Percentiles rank a stretch among this genome's conserved stretches.
These are phyloP conservation scores for Patella caerulea DNA, from an alignment of 2,888 invertebrate genomes.

Conservation along the genomic window DNA sequence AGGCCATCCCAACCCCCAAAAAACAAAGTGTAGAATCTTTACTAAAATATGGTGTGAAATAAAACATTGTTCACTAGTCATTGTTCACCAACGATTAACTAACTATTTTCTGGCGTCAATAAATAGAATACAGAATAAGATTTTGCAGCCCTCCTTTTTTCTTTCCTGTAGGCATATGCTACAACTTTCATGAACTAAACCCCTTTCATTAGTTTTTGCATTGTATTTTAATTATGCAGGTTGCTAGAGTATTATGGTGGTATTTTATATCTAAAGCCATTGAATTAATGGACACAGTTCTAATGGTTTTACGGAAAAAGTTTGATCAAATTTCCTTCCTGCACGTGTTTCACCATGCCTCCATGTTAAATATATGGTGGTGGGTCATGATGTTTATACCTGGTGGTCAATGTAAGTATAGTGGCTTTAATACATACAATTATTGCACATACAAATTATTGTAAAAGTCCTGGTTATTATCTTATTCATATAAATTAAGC, in stretches of 20 bases:
- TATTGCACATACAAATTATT: background rate
- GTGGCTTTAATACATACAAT: background rate
- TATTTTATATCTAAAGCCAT: constrained; percentile 71
- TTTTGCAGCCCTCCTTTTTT: too few relatives aligned
- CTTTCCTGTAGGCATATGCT: too few relatives aligned
- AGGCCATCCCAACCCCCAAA: too few relatives aligned
- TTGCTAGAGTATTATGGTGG: constrained; percentile 69
- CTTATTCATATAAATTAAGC: background rate
- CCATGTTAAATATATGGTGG: constrained; percentile 96
- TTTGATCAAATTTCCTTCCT: constrained; percentile 90
- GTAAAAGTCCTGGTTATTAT: background rate
- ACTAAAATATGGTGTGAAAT: too few relatives aligned
- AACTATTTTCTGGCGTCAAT: too few relatives aligned
- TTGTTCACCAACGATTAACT: too few relatives aligned
- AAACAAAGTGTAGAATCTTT: too few relatives aligned
- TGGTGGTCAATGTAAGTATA: constrained; percentile 80
- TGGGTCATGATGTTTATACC: constrained; percentile 79
- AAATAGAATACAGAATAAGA: too few relatives aligned
- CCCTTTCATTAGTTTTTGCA: too few relatives aligned
- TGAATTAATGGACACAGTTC: constrained; percentile 73
- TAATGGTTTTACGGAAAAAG: constrained; percentile 93
- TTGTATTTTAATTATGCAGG: constrained; percentile 41
- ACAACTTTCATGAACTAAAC: too few relatives aligned
- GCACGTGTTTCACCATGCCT: constrained; percentile 94
- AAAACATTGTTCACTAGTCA: too few relatives aligned